A percentile compares a stretch with the other conserved stretches of the same genome.
These are phyloP conservation scores for Ephydatia muelleri DNA, from an alignment of 37 sponge, comb jelly and placozoan species.

Conservation along the genomic window DNA sequence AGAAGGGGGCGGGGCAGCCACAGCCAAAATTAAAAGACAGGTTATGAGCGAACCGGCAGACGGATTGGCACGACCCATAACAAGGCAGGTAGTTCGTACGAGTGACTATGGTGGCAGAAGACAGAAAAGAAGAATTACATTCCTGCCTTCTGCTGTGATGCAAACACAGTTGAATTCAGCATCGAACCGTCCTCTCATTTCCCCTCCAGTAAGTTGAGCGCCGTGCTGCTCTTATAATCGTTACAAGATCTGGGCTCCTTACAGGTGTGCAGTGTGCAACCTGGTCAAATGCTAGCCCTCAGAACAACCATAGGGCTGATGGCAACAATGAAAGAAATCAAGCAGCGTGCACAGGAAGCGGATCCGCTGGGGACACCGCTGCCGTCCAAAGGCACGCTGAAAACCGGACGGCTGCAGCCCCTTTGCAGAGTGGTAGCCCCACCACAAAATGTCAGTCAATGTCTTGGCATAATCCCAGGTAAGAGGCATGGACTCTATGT, in stretches of 20 bases:
- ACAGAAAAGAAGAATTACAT: neutral
- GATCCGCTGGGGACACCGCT: neutral
- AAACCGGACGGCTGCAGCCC: slow-evolving; percentile 23
- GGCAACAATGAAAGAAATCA: slow-evolving; percentile 4
- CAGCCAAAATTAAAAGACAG: no score
- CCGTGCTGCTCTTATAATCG: neutral
- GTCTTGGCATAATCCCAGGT: slow-evolving; percentile 63
- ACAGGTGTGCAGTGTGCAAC: slow-evolving; percentile 59
- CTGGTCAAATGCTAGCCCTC: slow-evolving; percentile 51
- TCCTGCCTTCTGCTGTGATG: neutral
- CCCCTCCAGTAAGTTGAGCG: slow-evolving; percentile 18
- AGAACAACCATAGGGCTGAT: slow-evolving; percentile 36
- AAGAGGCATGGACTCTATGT: neutral
- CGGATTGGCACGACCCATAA: neutral
- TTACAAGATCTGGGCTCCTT: neutral
- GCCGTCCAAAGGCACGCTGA: neutral
- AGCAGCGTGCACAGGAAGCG: neutral
- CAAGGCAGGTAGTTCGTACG: neutral
- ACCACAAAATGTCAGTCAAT: slow-evolving; percentile 2
- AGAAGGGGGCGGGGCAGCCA: neutral
- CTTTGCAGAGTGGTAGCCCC: slow-evolving; percentile 35
- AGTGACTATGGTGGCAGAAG: neutral
- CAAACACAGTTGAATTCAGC: neutral
- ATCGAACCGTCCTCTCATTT: neutral
- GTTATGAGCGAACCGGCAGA: neutral